These are phyloP conservation scores for Plemyria rubiginata DNA, from an alignment of 2,888 invertebrate genomes.

Conservation along the genomic window DNA sequence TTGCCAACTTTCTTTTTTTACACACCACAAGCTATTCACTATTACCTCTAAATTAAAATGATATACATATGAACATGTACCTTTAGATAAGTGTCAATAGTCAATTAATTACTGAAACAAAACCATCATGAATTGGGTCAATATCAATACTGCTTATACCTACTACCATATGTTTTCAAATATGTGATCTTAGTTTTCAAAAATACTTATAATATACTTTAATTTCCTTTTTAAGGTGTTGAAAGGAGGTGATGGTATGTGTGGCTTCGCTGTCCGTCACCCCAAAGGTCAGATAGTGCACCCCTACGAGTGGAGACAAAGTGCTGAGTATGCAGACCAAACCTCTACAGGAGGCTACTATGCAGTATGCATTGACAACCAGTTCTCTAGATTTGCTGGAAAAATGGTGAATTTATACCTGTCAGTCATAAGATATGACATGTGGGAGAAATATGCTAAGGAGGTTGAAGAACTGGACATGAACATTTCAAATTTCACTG, in stretches of 20 bases:
- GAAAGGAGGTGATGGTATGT: slow-evolving; percentile 97
- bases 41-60: too few species aligned
- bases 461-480: slow-evolving; percentile 95
- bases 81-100: too few species aligned
- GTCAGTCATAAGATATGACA: slow-evolving; percentile 95
- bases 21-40: not conserved
- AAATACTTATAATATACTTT: not conserved
- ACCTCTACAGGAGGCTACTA: slow-evolving; percentile 93
- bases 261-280: slow-evolving; percentile 95
- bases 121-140: not conserved
- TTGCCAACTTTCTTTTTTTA: slow-evolving; percentile 18
- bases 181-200: not conserved
- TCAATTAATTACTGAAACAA: not conserved
- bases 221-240: slow-evolving; percentile 88
- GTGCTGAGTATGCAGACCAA: slow-evolving; percentile 94
- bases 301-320: slow-evolving; percentile 96
- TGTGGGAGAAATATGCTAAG: slow-evolving; percentile 96
- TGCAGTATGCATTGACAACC: slow-evolving; percentile 96
- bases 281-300: slow-evolving; percentile 93
- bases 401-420: slow-evolving; percentile 96
- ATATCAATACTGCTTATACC: not conserved
- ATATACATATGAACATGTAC: too few species aligned
- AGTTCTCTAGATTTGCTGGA: slow-evolving; percentile 95
- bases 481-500: slow-evolving; percentile 96
- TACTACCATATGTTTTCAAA: not conserved